Conservation (phyloP, 53 echinoderm and acorn worm genomes). For the Holothuria scabra region DNA sequence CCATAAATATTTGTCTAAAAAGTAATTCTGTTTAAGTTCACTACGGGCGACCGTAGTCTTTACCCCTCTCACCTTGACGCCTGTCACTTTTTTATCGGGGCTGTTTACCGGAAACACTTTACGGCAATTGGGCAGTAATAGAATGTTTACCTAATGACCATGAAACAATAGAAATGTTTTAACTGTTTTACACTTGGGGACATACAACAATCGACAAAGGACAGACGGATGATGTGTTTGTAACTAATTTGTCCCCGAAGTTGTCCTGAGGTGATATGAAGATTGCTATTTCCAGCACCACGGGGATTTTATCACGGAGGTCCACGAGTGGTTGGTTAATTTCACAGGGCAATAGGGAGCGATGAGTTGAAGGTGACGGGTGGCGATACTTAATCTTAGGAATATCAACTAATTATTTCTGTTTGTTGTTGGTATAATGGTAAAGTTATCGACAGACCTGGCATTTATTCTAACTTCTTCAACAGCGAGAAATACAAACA, state of each 20-base stretch:
- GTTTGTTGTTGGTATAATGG: too few relatives aligned
- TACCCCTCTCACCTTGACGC: background rate
- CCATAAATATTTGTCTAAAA: too few relatives aligned
- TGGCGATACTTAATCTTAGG: too few relatives aligned
- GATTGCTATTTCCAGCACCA: background rate
- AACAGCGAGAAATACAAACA: too few relatives aligned
- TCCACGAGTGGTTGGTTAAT: background rate
- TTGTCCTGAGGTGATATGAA: conserved; percentile 29
- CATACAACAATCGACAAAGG: too few relatives aligned
- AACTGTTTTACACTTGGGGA: conserved; percentile 1
- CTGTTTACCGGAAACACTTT: conserved; percentile 42
- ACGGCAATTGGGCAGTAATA: conserved; percentile 30
- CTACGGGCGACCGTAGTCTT: conserved; percentile 5
- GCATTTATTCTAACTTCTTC: too few relatives aligned
- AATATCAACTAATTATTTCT: too few relatives aligned
- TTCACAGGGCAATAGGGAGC: too few relatives aligned
- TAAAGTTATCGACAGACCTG: too few relatives aligned
- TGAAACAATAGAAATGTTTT: conserved; percentile 37
- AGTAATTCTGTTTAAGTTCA: background rate
- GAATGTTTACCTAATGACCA: conserved; percentile 41
- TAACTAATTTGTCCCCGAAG: conserved; percentile 27
- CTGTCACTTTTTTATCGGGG: conserved; percentile 14
- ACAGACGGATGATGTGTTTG: background rate
- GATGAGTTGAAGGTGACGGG: too few relatives aligned
- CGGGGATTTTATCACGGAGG: conserved; percentile 20